Percentiles rank a stretch among this genome's conserved stretches.
phyloP scores from a whole-genome alignment of 2,113 vertebrate genomes.

The Phocoena sinus region DNA sequence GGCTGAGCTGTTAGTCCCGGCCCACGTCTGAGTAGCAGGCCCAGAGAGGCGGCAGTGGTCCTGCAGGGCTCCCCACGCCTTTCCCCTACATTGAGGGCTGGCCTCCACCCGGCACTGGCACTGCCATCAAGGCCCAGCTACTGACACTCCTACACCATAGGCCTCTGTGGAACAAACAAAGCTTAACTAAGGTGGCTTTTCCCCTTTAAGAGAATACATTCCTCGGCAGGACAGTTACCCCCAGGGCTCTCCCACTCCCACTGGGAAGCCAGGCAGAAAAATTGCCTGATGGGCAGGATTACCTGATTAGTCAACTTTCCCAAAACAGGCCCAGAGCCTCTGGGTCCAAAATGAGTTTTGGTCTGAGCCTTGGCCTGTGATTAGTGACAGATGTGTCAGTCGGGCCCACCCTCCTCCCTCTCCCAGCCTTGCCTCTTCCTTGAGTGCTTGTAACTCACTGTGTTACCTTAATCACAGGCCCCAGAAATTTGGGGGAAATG shows the following conservation, averaged over 20 bases:
- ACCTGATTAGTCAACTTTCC: conserved; percentile 50
- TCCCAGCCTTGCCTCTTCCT: not conserved
- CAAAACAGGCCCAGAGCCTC: conserved; percentile 56
- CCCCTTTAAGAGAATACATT: conserved; percentile 41
- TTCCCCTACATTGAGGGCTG: not conserved
- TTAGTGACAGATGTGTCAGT: conserved; percentile 21
- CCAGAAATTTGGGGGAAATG: not conserved
- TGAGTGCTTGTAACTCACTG: not conserved
- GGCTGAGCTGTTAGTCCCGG: not conserved
- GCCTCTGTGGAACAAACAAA: not conserved
- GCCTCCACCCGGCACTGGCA: rapidly evolving
- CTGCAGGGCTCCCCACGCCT: not conserved
- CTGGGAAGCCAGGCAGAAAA: conserved; percentile 61
- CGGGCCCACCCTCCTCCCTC: not conserved
- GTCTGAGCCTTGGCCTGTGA: conserved; percentile 33
- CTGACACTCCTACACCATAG: not conserved
- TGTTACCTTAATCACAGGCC: not conserved
- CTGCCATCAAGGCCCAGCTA: too few relatives aligned
- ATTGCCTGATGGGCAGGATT: conserved; percentile 59
- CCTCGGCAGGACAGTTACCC: not conserved
- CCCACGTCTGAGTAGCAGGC: not conserved
- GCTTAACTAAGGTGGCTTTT: not conserved
- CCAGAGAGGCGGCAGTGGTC: too few relatives aligned
- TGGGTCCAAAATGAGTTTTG: conserved; percentile 33
- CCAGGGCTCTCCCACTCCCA: conserved; percentile 30